Percentiles rank a stretch among this genome's conserved stretches.
These are phyloP conservation scores for Glyptemys insculpta DNA, from an alignment of 2,797 vertebrate genomes.

Conservation along the genomic window DNA sequence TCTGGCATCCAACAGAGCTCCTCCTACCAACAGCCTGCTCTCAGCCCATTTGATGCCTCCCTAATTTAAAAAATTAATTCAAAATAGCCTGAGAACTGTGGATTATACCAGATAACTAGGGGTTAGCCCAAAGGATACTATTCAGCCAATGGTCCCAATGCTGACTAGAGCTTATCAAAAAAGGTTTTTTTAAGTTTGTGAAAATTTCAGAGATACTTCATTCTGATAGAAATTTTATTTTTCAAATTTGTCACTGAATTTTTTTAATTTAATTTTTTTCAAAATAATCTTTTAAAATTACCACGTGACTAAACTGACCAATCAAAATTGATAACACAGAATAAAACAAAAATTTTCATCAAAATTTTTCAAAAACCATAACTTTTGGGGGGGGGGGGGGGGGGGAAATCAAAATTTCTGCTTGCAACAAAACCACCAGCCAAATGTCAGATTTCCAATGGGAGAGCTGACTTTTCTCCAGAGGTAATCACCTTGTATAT, in stretches of 20 bases:
- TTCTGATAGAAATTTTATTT: background rate
- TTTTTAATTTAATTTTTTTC: background rate
- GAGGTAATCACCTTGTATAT: accelerated
- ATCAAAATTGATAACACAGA: background rate
- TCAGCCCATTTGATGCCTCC: background rate
- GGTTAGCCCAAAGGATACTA: background rate
- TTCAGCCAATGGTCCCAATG: background rate
- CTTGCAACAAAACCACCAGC: accelerated
- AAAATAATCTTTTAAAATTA: background rate
- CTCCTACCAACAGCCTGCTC: background rate
- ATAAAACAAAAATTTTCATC: background rate
- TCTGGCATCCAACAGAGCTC: background rate
- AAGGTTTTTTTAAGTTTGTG: background rate
- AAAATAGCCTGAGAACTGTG: background rate
- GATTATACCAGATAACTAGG: background rate
- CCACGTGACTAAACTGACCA: background rate
- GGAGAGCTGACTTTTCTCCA: background rate
- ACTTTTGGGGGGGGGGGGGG: background rate
- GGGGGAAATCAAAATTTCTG: background rate
- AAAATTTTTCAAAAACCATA: background rate
- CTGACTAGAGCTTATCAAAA: background rate
- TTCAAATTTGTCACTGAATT: background rate
- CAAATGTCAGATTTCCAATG: background rate
- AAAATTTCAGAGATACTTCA: background rate
- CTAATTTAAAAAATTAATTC: background rate